These are phyloP conservation scores for Harpagifer antarcticus DNA, from an alignment of 2,797 vertebrate genomes.

Conservation along the genomic window DNA sequence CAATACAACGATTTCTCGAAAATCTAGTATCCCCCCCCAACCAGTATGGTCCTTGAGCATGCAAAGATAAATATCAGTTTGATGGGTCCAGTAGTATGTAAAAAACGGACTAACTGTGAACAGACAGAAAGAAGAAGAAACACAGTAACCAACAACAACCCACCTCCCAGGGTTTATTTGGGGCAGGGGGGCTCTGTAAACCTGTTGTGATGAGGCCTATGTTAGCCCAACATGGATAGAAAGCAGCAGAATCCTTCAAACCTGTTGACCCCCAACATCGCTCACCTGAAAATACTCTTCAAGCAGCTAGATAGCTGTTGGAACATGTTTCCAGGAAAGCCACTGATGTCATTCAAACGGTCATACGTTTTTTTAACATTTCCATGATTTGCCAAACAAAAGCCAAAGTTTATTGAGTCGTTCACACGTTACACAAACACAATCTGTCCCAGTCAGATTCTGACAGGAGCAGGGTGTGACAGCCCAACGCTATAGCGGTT, in stretches of 20 bases:
- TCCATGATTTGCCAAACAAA: conserved; percentile 32
- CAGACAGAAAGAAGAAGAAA: too few relatives aligned
- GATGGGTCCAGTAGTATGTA: too few relatives aligned
- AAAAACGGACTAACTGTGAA: too few relatives aligned
- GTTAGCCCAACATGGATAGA: conserved; percentile 35
- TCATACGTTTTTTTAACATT: conserved; percentile 40
- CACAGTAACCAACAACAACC: too few relatives aligned
- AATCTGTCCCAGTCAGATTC: conserved; percentile 14
- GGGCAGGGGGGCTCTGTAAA: conserved; percentile 23
- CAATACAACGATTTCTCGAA: too few relatives aligned
- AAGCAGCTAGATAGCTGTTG: conserved; percentile 40
- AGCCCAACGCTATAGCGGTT: conserved; percentile 11
- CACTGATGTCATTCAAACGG: conserved; percentile 49
- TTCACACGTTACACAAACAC: conserved; percentile 22
- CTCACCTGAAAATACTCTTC: conserved; percentile 13
- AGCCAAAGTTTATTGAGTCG: conserved; percentile 33
- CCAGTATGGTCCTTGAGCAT: too few relatives aligned
- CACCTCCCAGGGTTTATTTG: too few relatives aligned
- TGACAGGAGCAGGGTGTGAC: conserved; percentile 61
- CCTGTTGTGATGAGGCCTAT: conserved; percentile 22
- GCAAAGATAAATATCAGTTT: too few relatives aligned
- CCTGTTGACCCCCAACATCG: conserved; percentile 29
- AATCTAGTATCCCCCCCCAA: too few relatives aligned
- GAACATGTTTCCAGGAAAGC: conserved; percentile 51
- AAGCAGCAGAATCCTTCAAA: conserved; percentile 17